phyloP scores from a whole-genome alignment of 2,113 vertebrate genomes.

The Choloepus hoffmanni region DNA sequence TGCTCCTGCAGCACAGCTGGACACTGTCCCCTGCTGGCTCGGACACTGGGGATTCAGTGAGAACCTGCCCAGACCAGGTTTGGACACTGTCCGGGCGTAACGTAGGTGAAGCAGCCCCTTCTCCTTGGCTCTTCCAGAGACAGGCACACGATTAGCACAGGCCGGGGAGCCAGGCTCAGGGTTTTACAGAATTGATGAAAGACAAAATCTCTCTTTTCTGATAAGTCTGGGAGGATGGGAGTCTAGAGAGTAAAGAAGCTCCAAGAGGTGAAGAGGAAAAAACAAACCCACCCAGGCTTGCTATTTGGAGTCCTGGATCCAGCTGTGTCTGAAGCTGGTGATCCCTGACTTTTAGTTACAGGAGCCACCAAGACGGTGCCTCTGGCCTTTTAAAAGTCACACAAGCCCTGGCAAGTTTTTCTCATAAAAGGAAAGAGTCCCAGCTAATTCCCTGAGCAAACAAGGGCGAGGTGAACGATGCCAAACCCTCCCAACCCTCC shows the following conservation, averaged over 20 bases:
- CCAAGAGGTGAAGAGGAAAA: not conserved
- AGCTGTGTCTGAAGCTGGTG: not conserved
- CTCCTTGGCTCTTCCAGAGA: not conserved
- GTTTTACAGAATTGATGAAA: not conserved
- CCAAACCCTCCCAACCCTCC: not conserved
- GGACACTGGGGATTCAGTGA: not conserved
- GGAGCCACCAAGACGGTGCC: not conserved
- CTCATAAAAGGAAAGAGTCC: constrained; percentile 12
- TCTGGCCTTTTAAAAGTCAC: not conserved
- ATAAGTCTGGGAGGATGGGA: not conserved
- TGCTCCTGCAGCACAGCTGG: not conserved
- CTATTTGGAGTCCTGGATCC: not conserved
- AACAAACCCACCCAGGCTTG: not conserved
- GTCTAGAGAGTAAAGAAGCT: not conserved
- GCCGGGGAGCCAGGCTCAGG: not conserved
- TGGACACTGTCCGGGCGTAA: not conserved
- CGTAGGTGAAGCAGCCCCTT: not conserved
- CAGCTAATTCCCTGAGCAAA: not conserved
- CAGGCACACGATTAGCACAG: not conserved
- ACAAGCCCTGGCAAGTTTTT: not conserved
- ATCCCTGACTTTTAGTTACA: not conserved
- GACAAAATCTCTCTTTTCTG: not conserved
- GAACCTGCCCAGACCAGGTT: not conserved
- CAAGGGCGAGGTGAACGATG: not conserved
- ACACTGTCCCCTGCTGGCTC: not conserved